Conservation (phyloP, 2,888 invertebrate species). For the Nemotelus nigrinus region DNA sequence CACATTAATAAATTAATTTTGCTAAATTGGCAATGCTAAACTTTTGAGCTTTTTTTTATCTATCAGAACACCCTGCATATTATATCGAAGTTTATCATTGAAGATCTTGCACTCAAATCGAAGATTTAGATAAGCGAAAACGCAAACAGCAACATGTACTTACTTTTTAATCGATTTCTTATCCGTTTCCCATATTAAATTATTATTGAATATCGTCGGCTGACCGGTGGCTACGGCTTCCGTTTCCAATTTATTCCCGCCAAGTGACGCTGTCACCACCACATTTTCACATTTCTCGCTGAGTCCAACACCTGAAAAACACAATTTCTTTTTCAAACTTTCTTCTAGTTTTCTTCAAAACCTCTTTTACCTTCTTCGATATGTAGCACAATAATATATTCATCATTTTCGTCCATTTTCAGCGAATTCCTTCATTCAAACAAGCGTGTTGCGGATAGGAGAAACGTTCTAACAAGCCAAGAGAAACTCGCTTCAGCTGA, state of each 20-base stretch:
- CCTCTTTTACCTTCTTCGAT: slow-evolving; percentile 59
- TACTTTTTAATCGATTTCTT: slow-evolving; percentile 76
- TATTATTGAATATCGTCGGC: slow-evolving; percentile 74
- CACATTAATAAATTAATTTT: too few species aligned
- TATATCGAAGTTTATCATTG: too few species aligned
- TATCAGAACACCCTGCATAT: too few species aligned
- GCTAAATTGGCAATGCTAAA: too few species aligned
- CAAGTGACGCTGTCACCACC: slow-evolving; percentile 70
- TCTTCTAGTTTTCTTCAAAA: not conserved
- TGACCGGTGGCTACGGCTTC: slow-evolving; percentile 71
- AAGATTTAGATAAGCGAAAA: too few species aligned
- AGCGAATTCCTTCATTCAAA: not conserved
- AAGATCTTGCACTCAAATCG: too few species aligned
- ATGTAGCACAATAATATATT: slow-evolving; percentile 60
- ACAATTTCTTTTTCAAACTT: slow-evolving; percentile 50
- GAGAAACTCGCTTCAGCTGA: too few species aligned
- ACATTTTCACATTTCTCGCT: slow-evolving; percentile 67
- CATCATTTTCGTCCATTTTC: slow-evolving; percentile 51
- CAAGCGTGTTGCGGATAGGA: too few species aligned
- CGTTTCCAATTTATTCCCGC: slow-evolving; percentile 75
- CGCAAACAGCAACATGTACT: slow-evolving; percentile 32
- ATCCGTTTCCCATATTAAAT: slow-evolving; percentile 82
- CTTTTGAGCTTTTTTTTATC: too few species aligned
- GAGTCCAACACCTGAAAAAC: slow-evolving; percentile 68
- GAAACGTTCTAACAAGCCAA: too few species aligned